phyloP scores from a whole-genome alignment of 1,140 invertebrate genomes.

The Zaprionus kolodkinae region DNA sequence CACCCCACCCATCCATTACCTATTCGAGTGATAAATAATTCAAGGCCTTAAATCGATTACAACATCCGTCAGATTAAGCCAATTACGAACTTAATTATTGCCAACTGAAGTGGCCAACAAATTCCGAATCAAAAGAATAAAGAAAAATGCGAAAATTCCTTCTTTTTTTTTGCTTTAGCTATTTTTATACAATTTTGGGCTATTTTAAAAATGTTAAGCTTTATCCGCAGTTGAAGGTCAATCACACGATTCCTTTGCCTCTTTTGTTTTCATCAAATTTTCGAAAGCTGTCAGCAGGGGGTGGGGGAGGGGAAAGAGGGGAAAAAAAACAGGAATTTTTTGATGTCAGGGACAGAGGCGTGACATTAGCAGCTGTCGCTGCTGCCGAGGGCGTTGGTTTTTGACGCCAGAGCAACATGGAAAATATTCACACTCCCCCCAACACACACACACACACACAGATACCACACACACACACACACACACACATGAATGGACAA shows the following conservation, averaged over 20 bases:
- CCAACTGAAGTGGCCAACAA: background rate
- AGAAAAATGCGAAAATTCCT: background rate
- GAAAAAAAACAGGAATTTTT: conserved; percentile 31
- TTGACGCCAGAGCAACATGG: conserved; percentile 57
- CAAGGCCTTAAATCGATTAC: conserved; percentile 8
- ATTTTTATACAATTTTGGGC: background rate
- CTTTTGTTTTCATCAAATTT: conserved; percentile 5
- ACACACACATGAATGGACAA: conserved; percentile 55
- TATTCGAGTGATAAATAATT: background rate
- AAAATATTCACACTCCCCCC: conserved; percentile 20
- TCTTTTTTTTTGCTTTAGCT: background rate
- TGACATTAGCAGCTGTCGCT: conserved; percentile 74
- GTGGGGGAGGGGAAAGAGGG: background rate
- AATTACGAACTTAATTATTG: conserved; percentile 11
- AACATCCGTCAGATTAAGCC: conserved; percentile 7
- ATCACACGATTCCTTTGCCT: conserved; percentile 3
- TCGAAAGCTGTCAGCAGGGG: background rate
- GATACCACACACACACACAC: background rate
- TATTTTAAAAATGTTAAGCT: conserved; percentile 8
- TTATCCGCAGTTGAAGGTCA: conserved; percentile 7
- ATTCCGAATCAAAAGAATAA: background rate
- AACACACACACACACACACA: conserved; percentile 5
- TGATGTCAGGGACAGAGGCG: conserved; percentile 62
- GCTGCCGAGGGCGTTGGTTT: conserved; percentile 46
- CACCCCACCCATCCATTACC: no score